Base-by-base conservation (phyloP, 2,888 invertebrate genomes). In the Leucoma salicis region DNA sequence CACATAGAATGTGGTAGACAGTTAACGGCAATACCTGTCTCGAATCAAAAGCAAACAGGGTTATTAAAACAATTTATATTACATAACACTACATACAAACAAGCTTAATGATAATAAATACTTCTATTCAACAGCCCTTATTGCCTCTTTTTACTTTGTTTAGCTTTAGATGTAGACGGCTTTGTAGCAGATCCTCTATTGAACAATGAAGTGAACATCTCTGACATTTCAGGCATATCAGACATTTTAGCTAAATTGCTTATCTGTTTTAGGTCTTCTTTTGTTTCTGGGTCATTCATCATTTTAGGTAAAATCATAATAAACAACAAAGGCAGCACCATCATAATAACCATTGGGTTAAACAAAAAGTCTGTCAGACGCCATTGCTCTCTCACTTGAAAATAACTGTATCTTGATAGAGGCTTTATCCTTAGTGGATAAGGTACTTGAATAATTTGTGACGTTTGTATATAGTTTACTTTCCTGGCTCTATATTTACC, bases 331-430 rank as follows among this genome's bases (percentile, higher is more conserved):
- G 99, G 99, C 52, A 99, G 78, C 14, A 99, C 93, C 98, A 99
- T 99, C 96, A 99, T 99, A 49, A 99, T 91, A 3, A 99, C 96
- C 98, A 99, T 99, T 1, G 99, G 99, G 80, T 96, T 98, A 80
- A 98, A 96, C 21, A 99, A 81, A 81, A 99, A 96, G 87, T 99
- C 99, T 0, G 98, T 98, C 8, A 99, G 90, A 71, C 98, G 92
- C 98, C 98, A 99, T 72, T 99, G 98, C 76, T 99, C 99, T 32
- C 99, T 90, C 12, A 94, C 91, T 90, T 98, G 97, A 88, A 99
- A 99, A 84, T 96, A 97, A 59, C 94, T 93, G 61, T 94, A 94
- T 58, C 92, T 94, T 10, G 95, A 94, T 13, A 95, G 72, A 0
- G 97, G 93, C 70, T 96, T 96, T 89, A 99, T 91, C 75, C 95